Evolutionary conservation across 2,113 vertebrate species (phyloP), one percentile per base, ranked within the genome.

Genomic region (Cromileptes altivelis): DNA sequence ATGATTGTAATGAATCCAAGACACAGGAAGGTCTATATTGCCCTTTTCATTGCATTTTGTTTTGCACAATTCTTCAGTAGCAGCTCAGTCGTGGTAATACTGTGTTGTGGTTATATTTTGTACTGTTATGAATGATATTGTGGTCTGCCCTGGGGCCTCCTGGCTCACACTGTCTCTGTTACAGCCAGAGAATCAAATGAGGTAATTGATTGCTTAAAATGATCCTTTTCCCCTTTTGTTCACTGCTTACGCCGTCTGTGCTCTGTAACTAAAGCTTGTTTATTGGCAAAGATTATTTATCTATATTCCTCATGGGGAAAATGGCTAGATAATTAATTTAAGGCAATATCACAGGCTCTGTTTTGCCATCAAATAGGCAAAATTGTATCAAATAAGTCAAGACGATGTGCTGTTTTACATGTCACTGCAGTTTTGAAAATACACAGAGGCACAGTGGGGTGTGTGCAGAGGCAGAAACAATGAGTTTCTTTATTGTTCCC

Each of bases 201-300:
- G 71, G 57, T 88, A 87, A 89, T 84, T 84, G 80, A 86, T 89
- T 86, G 61, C 47, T 63, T 71, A 62, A 85, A 85, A 85, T 83
- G 33, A 75, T 90, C 55, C 40, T 72, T 81, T 76, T 49, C 73
- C 78, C 65, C 14, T 74, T 71, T 80, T 82, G 61, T 73, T 78
- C 17, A 9, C 37, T 3, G 42, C 56, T 57, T 49, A 56, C 17
- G 9, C n/a, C 78, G 73, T 82, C 30, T 75, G 74, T 63, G 21
- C 40, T 53, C 70, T 45, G 25, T 4, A 78, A 73, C 58, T n/a
- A 56, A 55, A 78, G 57, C 37, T 65, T 64, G 23, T 78, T 71
- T 84, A 81, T 69, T 40, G 50, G 70, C 55, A 75, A 18, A 61
- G 23, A 78, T 72, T 23, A 71, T 79, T 81, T 56, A 62, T 33